Evolutionary conservation across 2,888 invertebrate genomes (phyloP).

Genomic region (Xylocampa areola): DNA sequence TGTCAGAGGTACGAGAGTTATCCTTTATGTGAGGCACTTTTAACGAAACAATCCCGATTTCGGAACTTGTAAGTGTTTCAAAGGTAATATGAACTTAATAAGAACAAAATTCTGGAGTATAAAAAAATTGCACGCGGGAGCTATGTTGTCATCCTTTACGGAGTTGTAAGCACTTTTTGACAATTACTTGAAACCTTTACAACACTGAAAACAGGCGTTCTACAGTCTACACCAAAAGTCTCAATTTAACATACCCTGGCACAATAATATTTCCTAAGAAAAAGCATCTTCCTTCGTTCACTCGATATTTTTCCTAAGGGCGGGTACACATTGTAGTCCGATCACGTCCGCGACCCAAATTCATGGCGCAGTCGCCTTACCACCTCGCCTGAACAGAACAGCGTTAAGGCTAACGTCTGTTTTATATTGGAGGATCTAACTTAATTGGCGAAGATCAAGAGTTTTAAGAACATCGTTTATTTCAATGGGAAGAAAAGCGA

Average conservation of each 20-base stretch:
- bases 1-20: no score
- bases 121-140: no score
- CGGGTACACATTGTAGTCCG: constrained; percentile 55
- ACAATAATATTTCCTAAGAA: constrained; percentile 14
- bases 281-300: constrained; percentile 49
- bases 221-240: no score
- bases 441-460: constrained; percentile 42
- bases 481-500: constrained; percentile 18
- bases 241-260: not conserved
- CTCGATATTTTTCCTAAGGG: constrained; percentile 51
- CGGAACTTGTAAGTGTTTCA: no score
- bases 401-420: constrained; percentile 47
- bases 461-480: constrained; percentile 41
- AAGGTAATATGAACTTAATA: no score
- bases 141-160: no score
- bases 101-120: no score
- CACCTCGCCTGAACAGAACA: constrained; percentile 48
- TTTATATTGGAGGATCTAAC: constrained; percentile 39
- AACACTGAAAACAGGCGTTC: no score
- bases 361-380: constrained; percentile 69
- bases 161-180: no score
- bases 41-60: no score
- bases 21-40: no score
- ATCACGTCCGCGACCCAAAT: constrained; percentile 78
- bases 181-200: no score